These are phyloP conservation scores for Aphelocoma californica DNA, from an alignment of 2,797 vertebrate genomes.

Conservation along the genomic window DNA sequence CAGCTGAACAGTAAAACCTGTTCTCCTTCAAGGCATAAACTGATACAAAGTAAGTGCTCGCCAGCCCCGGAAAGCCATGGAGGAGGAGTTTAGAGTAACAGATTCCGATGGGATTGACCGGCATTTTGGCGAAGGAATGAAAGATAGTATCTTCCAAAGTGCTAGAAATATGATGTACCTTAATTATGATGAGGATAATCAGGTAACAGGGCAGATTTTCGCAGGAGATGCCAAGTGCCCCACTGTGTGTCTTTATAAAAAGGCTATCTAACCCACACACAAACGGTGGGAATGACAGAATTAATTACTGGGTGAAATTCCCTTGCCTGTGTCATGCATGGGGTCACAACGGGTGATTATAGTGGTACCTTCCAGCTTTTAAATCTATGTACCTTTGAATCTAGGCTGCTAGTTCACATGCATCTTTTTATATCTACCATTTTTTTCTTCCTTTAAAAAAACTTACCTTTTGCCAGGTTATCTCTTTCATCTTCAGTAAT, in stretches of 20 bases:
- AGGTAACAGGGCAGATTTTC: background rate
- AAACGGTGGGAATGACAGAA: background rate
- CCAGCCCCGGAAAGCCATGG: accelerated
- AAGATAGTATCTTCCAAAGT: background rate
- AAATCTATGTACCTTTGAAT: background rate
- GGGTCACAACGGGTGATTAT: background rate
- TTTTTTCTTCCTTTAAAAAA: background rate
- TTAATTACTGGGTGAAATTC: background rate
- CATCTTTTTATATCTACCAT: background rate
- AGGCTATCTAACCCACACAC: background rate
- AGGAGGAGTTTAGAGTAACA: background rate
- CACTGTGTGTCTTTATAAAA: background rate
- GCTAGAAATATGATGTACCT: background rate
- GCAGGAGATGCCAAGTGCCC: background rate
- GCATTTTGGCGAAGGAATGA: background rate
- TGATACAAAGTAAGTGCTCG: background rate
- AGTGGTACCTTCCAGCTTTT: background rate
- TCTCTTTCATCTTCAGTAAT: background rate
- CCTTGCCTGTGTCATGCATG: accelerated
- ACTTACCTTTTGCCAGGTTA: background rate
- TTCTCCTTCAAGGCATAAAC: background rate
- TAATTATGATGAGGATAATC: background rate
- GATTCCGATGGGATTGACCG: accelerated
- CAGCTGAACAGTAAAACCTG: accelerated
- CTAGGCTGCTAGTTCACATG: background rate